Evolutionary conservation across 2,113 vertebrate genomes (phyloP), one percentile per base, ranked within the genome.

Genomic region (Strix aluco): DNA sequence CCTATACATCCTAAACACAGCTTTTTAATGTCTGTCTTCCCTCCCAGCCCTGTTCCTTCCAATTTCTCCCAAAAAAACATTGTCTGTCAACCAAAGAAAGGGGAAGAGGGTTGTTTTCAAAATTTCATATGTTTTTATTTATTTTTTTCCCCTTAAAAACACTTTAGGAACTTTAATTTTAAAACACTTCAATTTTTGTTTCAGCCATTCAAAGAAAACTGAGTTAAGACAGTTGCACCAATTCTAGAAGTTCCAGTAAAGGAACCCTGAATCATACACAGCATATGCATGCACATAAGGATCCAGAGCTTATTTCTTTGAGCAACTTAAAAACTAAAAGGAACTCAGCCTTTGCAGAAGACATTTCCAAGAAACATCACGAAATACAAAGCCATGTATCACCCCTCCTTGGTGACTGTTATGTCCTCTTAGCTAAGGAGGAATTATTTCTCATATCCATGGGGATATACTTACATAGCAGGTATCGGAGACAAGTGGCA

Each of bases 241-340:
- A 26, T 80, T 86, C 51, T 40, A 30, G 12, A 38, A 4, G 5
- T 58, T 58, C 36, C 49, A 27, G 7, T 23, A 51, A 86, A 86
- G 15, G 47, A 89, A 19, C 10, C 4, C 18, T 27, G 26, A 78
- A 49, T 49, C 27, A 21, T 19, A 47, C 16, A 22, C 3, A 54
- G 6, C 5, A 5, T 15, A 38, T 25, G 6, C 14, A 23, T 21
- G 3, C 1, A 9, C 10, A 5, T 58, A 17, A 57, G 13, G 42
- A 55, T 6, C 5, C 9, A 36, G 25, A 90, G 29, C 10, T 27
- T 74, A 46, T 13, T 18, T 25, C 8, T 86, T 42, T 29, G 3
- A 83, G 17, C 11, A 62, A n/a, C 15, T 54, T 59, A 40, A 66
- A 54, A 88, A 58, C 25, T 62, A 25, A 70, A 49, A 70, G 34